phyloP scores from a whole-genome alignment of 2,113 vertebrate genomes.

The Nycticryphes semicollaris region DNA sequence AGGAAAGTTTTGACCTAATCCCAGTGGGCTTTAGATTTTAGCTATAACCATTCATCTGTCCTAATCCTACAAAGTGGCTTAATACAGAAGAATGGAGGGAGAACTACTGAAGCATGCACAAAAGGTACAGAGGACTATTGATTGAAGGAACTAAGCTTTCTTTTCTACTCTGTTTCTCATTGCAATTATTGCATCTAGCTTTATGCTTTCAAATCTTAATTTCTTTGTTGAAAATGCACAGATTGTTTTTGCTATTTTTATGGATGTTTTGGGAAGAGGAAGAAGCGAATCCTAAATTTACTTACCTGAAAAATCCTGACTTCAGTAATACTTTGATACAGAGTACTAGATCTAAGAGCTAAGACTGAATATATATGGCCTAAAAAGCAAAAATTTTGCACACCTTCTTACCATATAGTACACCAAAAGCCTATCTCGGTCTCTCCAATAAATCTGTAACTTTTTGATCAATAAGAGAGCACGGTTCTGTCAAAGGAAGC shows the following conservation, averaged over 20 bases:
- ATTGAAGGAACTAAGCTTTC: conserved; percentile 45
- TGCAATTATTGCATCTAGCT: background rate
- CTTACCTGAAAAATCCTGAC: background rate
- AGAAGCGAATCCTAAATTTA: background rate
- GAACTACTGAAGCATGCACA: conserved; percentile 52
- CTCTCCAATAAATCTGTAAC: background rate
- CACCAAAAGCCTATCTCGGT: background rate
- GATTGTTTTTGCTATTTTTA: background rate
- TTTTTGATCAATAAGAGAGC: conserved; percentile 3
- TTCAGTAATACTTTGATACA: background rate
- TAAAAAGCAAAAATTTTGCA: background rate
- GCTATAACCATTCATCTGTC: conserved; percentile 61
- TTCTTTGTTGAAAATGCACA: background rate
- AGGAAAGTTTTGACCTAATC: conserved; percentile 38
- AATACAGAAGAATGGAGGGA: conserved; percentile 48
- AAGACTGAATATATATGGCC: background rate
- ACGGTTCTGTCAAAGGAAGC: background rate
- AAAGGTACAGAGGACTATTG: conserved; percentile 62
- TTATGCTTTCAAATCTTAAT: conserved; percentile 20
- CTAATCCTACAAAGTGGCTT: conserved; percentile 56
- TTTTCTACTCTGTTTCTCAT: conserved; percentile 51
- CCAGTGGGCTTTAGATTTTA: conserved; percentile 34
- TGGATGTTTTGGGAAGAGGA: background rate
- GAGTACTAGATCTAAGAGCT: background rate
- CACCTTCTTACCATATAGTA: background rate